Evolutionary conservation across 2,888 invertebrate genomes (phyloP).

Genomic region (Cheilosia urbana): DNA sequence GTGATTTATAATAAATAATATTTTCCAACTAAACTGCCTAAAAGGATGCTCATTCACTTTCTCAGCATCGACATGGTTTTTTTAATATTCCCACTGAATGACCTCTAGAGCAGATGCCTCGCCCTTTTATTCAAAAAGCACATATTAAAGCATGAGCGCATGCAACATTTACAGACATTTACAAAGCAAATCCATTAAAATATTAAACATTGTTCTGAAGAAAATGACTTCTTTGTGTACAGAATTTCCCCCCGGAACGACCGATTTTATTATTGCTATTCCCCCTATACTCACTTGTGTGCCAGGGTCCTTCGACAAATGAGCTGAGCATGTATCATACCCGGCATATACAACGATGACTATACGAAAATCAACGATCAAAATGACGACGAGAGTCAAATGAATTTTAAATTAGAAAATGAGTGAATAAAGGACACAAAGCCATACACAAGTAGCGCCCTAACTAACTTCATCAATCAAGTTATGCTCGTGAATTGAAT

Average conservation of each 20-base stretch:
- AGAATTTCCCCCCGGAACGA: background rate
- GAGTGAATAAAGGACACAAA: constrained; percentile 22
- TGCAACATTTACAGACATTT: no score
- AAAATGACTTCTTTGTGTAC: no score
- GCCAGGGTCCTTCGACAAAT: background rate
- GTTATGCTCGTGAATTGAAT: constrained; percentile 41
- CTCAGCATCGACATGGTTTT: no score
- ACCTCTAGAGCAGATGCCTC: background rate
- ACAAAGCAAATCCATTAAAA: no score
- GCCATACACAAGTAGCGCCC: constrained; percentile 8
- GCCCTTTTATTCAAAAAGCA: background rate
- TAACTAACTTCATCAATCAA: constrained; percentile 56
- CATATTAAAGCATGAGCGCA: background rate
- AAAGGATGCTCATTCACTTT: no score
- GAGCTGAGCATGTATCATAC: background rate
- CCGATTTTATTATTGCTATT: background rate
- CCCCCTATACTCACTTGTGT: background rate
- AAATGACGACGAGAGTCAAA: constrained; percentile 31
- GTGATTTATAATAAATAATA: no score
- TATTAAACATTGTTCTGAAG: no score
- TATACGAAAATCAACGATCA: constrained; percentile 8
- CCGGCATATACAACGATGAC: background rate
- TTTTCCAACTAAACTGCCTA: no score
- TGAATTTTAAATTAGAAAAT: constrained; percentile 44
- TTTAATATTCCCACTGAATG: background rate